Base-by-base conservation (phyloP, 2,113 vertebrate genomes). In the Brachyhypopomus gauderio region DNA sequence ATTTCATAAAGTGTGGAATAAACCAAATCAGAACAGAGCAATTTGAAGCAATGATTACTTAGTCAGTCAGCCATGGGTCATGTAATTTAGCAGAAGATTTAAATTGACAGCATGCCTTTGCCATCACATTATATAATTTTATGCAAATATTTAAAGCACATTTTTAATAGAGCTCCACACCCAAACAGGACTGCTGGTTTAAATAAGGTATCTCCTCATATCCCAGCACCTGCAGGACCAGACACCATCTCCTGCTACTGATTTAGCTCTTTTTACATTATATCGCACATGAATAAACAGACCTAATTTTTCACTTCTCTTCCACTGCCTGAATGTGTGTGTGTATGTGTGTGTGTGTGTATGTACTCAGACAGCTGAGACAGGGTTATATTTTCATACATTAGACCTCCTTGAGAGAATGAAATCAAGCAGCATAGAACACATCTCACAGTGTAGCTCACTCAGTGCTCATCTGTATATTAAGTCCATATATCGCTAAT, bases 231-330 rank as follows among this genome's bases (percentile, higher is more conserved):
- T 4, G 38, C 38, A 3, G 7, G 38, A 38, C 45, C 45, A 52
- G 45, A 14, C 45, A 30, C 17, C 16, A 79, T 79, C 77, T 56
- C 6, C 63, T 85, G 84, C 77, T 88, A 87, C 90, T 90, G 88
- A 92, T 90, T 91, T 89, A 90, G 86, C 88, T 87, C 56, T 80
- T 86, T 88, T 87, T 84, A 87, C 72, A 86, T 90, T 81, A 89
- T 55, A 75, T 80, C 88, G 85, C 83, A 90, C 89, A 88, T 89
- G 87, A 91, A 86, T 87, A 87, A 86, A 86, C 89, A 91, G 85
- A 86, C 82, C 62, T 72, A 34, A 52, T 72, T 82, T 69, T 23
- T 52, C 12, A 30, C 11, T 36, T 25, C 16, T 52, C 38, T 64
- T 72, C 66, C 66, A 70, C 30, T 34, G 17, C 34, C 16, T 36